A percentile compares a stretch with the other conserved stretches of the same genome.
Conservation (phyloP, 2,797 vertebrate species). For the Sciurus carolinensis region DNA sequence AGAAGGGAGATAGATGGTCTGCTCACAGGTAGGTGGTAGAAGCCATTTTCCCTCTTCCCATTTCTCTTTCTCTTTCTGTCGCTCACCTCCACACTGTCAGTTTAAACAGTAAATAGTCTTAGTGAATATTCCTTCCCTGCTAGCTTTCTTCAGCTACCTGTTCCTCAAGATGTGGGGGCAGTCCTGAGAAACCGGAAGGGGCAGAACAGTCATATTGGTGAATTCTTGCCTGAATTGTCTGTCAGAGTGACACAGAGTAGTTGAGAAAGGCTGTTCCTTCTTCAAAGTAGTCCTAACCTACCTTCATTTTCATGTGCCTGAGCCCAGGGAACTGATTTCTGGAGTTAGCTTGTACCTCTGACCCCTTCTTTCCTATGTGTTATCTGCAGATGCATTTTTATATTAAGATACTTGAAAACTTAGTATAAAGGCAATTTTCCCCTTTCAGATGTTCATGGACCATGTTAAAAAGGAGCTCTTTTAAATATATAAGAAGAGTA, state of each 20-base stretch:
- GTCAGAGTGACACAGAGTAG: neutral
- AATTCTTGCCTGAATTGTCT: neutral
- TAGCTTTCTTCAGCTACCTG: neutral
- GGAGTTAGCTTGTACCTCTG: neutral
- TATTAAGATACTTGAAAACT: slow-evolving; percentile 30
- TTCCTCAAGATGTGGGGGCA: neutral
- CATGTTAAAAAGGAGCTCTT: slow-evolving; percentile 23
- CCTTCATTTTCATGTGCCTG: neutral
- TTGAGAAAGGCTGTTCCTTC: slow-evolving; percentile 39
- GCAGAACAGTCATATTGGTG: neutral
- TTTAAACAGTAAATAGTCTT: slow-evolving; percentile 29
- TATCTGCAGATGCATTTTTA: neutral
- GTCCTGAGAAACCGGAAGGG: neutral
- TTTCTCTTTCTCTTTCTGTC: slow-evolving; percentile 30
- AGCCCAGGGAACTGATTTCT: neutral
- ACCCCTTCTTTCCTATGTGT: neutral
- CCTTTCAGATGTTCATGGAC: neutral
- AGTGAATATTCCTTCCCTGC: neutral
- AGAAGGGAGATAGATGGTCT: neutral
- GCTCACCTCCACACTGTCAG: neutral
- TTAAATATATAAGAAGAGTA: neutral
- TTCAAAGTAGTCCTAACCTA: neutral
- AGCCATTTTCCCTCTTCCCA: neutral
- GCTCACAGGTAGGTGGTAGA: neutral
- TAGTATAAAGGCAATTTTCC: neutral